These are phyloP conservation scores for Neoitamus cyanurus DNA, from an alignment of 2,888 invertebrate species.

Conservation along the genomic window DNA sequence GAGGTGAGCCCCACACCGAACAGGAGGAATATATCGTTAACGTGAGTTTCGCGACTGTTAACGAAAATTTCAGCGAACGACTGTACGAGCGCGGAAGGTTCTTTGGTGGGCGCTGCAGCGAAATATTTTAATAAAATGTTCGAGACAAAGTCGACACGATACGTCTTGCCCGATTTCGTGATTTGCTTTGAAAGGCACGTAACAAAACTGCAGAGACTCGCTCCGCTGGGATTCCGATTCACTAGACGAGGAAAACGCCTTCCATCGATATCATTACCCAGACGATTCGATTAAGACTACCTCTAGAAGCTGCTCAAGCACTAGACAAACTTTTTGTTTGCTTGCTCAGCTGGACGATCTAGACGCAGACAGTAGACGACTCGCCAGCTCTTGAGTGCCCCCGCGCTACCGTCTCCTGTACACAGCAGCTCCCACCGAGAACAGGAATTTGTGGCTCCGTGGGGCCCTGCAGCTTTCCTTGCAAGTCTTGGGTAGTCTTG, in stretches of 20 bases:
- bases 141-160: background rate
- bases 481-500: background rate
- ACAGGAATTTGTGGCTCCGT: background rate
- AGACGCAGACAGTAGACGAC: background rate
- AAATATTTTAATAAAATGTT: constrained; percentile 6
- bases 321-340: background rate
- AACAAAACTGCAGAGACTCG: background rate
- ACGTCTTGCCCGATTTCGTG: constrained; percentile 1
- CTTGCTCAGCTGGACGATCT: constrained; percentile 24
- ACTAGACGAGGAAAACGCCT: background rate
- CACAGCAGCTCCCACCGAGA: background rate
- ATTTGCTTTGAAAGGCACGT: background rate
- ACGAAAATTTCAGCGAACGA: background rate
- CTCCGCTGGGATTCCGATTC: background rate
- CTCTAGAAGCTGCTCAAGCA: constrained; percentile 17
- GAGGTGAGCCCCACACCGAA: background rate
- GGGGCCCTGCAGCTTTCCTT: background rate
- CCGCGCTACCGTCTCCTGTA: background rate
- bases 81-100: constrained; percentile 2
- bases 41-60: background rate
- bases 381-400: background rate
- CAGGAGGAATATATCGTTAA: background rate
- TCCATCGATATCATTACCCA: background rate
- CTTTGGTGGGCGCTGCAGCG: background rate
- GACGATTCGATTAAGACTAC: constrained; percentile 26